Evolutionary conservation across 2,797 vertebrate genomes (phyloP).

Genomic region (Craterocephalus amniculus): DNA sequence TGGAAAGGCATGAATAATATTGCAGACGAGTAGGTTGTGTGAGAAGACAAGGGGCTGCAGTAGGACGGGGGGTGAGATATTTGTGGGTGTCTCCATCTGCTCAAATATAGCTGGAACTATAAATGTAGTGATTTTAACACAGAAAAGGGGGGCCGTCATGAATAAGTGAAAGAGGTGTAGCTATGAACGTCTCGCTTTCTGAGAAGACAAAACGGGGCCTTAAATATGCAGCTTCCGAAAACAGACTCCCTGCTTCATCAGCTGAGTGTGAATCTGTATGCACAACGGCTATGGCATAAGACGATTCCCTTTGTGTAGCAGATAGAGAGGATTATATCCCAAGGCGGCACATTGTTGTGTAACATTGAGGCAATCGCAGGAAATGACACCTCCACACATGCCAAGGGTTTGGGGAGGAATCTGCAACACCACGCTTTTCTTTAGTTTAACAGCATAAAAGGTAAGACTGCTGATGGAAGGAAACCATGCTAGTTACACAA

Average conservation of each 20-base stretch:
- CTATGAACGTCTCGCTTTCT: slow-evolving; percentile 9
- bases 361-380: slow-evolving; percentile 63
- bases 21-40: slow-evolving; percentile 41
- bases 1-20: no score
- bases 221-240: slow-evolving; percentile 22
- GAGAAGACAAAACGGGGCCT: slow-evolving; percentile 2
- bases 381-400: slow-evolving; percentile 59
- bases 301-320: slow-evolving; percentile 53
- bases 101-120: slow-evolving; percentile 51
- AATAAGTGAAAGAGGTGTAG: slow-evolving; percentile 27
- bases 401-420: slow-evolving; percentile 52
- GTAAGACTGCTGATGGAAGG: slow-evolving; percentile 27
- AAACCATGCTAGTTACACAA: slow-evolving; percentile 10
- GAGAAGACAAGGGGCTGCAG: slow-evolving; percentile 23
- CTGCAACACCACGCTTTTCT: slow-evolving; percentile 15
- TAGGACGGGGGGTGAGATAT: slow-evolving; percentile 4
- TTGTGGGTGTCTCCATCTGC: slow-evolving; percentile 65
- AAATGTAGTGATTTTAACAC: slow-evolving; percentile 49
- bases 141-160: slow-evolving; percentile 4
- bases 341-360: slow-evolving; percentile 65
- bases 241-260: slow-evolving; percentile 34
- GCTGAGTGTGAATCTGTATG: slow-evolving; percentile 41
- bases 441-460: slow-evolving; percentile 39
- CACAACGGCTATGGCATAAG: slow-evolving; percentile 20
- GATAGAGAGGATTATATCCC: slow-evolving; percentile 66